Base-by-base conservation (phyloP, 2,113 vertebrate species). In the Prochilodus magdalenae region DNA sequence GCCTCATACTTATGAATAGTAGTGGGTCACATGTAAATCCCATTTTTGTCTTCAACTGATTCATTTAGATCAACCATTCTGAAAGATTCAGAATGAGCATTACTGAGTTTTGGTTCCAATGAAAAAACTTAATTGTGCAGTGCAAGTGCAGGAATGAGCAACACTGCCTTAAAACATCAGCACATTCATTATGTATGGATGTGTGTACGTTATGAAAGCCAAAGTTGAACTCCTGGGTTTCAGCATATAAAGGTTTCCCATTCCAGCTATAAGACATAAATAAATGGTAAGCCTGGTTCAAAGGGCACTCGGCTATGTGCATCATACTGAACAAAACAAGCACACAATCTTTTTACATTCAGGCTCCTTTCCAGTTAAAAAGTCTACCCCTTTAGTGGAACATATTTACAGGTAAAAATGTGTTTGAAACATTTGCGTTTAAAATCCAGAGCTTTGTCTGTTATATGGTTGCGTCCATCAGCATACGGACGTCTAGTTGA, bases 401-500 rank as follows among this genome's bases (percentile, higher is more conserved):
- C 1, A 44, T 81, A 84, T 84, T 73, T 67, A 81, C 73, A 84
- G 18, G 40, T 75, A 44, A 79, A 29, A 72, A 51, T 14, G 16
- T 72, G 13, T n/a, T n/a, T n/a, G n/a, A n/a, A n/a, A 20, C 40
- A 12, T 57, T 49, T 6, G 40, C 51, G 1, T 49, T 80, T 33
- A 18, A 15, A 57, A 18, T 44, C 40, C 4, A 44, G 40, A 44
- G 40, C 40, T 5, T 11, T 44, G 40, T 69, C 36, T 62, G 40
- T 60, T 44, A 69, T 75, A 59, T 11, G 30, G 69, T 33, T 30
- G 53, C 33, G 33, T 30, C 16, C 12, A 51, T 63, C 36, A 40
- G 26, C 27, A n/a, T 15, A 12, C 11, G 20, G 3, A 59, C 26
- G 0, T 40, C 4, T 73, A 30, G 30, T 36, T n/a, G 6, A 40